These are phyloP conservation scores for Henricia sp. DNA, from an alignment of 53 echinoderm and acorn worm species.

Conservation along the genomic window DNA sequence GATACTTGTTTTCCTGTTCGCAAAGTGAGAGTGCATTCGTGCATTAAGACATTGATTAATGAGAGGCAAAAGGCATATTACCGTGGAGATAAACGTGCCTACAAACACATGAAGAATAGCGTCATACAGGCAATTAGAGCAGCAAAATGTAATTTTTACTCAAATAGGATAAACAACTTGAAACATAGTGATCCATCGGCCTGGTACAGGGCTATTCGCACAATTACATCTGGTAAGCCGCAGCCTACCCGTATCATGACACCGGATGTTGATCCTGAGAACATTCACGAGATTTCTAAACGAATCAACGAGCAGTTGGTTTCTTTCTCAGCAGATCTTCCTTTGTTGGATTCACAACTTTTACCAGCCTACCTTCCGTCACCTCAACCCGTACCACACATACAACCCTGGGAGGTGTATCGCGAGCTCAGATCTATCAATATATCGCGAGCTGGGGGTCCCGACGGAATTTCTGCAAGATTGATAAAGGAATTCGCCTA, in stretches of 20 bases:
- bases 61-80: not conserved
- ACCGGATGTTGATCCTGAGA: not conserved
- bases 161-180: conserved; percentile 4
- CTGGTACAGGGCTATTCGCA: conserved; percentile 33
- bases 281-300: not conserved
- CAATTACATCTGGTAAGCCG: not conserved
- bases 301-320: conserved; percentile 2
- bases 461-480: conserved; percentile 1
- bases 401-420: not conserved
- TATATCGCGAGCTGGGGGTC: conserved; percentile 1
- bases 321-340: not conserved
- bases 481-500: conserved; percentile 17
- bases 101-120: not conserved
- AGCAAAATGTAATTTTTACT: conserved; percentile 14
- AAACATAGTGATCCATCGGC: conserved; percentile 14
- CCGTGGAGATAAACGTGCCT: not conserved
- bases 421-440: too few relatives aligned
- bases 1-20: not conserved
- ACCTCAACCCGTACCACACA: not conserved
- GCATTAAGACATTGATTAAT: not conserved
- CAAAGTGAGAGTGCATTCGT: not conserved
- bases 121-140: not conserved
- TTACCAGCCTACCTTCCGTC: conserved; percentile 7
- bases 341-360: not conserved
- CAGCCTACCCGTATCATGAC: not conserved